phyloP scores from a whole-genome alignment of 2,888 invertebrate genomes.

The Rhingia rostrata region DNA sequence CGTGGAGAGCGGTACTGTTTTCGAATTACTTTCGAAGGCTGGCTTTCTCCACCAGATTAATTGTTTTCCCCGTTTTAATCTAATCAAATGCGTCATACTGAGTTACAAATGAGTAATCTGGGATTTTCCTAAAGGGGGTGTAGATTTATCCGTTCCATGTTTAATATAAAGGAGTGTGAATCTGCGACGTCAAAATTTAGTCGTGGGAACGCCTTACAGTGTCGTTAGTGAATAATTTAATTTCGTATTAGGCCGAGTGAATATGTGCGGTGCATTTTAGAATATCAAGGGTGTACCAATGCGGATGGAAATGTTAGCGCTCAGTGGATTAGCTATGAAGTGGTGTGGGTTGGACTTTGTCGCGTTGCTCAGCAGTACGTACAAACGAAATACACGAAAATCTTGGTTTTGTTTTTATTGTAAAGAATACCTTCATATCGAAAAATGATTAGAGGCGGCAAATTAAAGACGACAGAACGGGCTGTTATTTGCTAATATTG shows the following conservation, averaged over 20 bases:
- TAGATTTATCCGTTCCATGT: slow-evolving; percentile 26
- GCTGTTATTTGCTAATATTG: no score
- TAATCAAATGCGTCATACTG: slow-evolving; percentile 61
- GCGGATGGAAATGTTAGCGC: no score
- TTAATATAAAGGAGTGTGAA: neutral
- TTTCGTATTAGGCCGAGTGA: slow-evolving; percentile 20
- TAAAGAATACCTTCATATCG: no score
- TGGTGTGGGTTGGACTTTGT: no score
- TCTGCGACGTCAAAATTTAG: neutral
- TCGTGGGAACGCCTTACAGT: neutral
- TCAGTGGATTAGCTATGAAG: no score
- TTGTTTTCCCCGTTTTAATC: slow-evolving; percentile 54
- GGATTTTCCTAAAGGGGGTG: slow-evolving; percentile 39
- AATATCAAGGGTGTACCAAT: neutral
- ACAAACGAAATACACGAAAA: no score
- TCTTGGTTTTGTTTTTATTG: no score
- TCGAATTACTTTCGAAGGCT: slow-evolving; percentile 10
- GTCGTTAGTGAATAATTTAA: slow-evolving; percentile 41
- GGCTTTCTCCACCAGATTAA: slow-evolving; percentile 26
- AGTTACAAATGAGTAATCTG: slow-evolving; percentile 60
- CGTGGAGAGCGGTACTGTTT: neutral
- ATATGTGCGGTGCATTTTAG: neutral
- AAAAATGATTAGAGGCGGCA: no score
- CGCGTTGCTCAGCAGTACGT: no score
- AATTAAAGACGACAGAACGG: no score